Base-by-base conservation (phyloP, 2,888 invertebrate species). In the Drosophila prolongata region DNA sequence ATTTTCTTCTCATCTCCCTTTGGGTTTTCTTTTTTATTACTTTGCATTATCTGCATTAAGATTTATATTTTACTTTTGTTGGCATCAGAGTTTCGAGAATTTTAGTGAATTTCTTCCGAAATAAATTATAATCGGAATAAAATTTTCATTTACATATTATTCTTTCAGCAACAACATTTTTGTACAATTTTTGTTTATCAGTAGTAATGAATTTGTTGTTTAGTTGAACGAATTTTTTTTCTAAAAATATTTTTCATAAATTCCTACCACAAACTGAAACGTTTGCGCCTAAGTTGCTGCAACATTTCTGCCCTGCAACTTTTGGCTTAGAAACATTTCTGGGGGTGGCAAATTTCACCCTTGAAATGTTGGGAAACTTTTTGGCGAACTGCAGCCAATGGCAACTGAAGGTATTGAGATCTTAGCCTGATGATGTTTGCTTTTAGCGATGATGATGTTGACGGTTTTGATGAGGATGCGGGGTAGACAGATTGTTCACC, bases 401-500 rank as follows among this genome's bases (percentile, higher is more conserved):
- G 50, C 50, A 76, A 14, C 46, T 47, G 8, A 40, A 55, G 43
- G 38, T 40, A 55, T 60, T 44, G 42, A 35, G 14, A 35, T 37
- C 56, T 44, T 11, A 37, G 37, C 16, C 27, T 13, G 56, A 37
- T 60, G 59, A 43, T 27, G 47, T 42, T 53, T 38, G 34, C 38
- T 27, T 44, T 42, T 24, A 46, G 55, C 11, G 55, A 61, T 65
- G 46, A 24, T 61, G 53, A 54, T 56, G 67, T 50, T 55, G 70
- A 61, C 58, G 68, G 16, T 50, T 55, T n/a, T 60, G 53, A 46
- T 60, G 55, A 47, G 55, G 54, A 55, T 71, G 61, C 34, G 44
- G 49, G 73, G 46, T 40, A 62, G 47, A 40, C 65, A 67, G 68
- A 68, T 61, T 62, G 59, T 14, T 77, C 75, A 73, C 84, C 86